Base-by-base conservation (phyloP, 92 coral and sea anemone genomes). In the Isaurus tuberculatus region DNA sequence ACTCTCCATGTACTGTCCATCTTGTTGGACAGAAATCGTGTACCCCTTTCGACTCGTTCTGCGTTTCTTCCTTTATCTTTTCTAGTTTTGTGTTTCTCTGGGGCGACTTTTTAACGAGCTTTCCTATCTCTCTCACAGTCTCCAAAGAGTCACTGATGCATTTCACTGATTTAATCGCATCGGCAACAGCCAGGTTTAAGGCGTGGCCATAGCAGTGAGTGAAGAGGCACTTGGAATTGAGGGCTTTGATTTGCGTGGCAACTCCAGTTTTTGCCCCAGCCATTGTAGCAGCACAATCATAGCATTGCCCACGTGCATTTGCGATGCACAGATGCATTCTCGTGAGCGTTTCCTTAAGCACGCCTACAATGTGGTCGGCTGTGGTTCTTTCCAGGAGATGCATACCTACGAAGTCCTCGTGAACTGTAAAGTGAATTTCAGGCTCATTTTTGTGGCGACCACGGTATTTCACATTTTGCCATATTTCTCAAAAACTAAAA, bases 1-100 rank as follows among this genome's bases (percentile, higher is more conserved):
- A 83, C 44, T 89, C 84, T 42, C 92, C 84, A n/a, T 87, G 84
- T 31, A 86, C 83, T 60, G 87, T 85, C 89, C 89, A 89, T 79
- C 92, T 64, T 72, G 89, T 89, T 58, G 86, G 86, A 63, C 92
- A 86, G 65, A 89, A 73, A 49, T 72, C 83, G 23, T 75, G 84
- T 31, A 85, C 83, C n/a, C 88, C 77, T 42, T 68, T 63, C 48
- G 85, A 57, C 72, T 58, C 85, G 40, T 84, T 84, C 66, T 73
- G 51, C 60, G 65, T 58, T 74, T 84, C 74, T 71, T 58, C 82
- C 79, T 15, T 73, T 44, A 73, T 73, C 64, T 37, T 73, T 20
- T 73, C 71, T 71, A 83, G 40, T 83, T 83, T 83, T 43, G 77
- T 58, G 79, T 78, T 79, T 75, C 84, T 75, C 73, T 87, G 70